Conservation (phyloP, 2,888 invertebrate genomes). For the Cosmia trapezina region DNA sequence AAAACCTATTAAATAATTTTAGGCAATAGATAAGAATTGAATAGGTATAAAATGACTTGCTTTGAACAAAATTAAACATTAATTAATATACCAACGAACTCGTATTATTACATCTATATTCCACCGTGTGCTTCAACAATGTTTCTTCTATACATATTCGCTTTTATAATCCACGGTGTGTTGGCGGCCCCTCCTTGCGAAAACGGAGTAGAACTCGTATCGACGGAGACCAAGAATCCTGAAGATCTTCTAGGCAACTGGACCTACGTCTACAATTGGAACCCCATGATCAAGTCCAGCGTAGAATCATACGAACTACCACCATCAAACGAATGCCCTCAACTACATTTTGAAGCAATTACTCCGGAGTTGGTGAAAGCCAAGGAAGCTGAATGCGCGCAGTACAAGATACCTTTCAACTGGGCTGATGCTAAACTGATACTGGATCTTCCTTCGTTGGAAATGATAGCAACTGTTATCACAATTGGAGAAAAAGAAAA, state of each 20-base stretch:
- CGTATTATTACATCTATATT: background rate
- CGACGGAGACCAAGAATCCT: slow-evolving; percentile 4
- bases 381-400: slow-evolving; percentile 35
- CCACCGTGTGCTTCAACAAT: background rate
- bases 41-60: slow-evolving; percentile 30
- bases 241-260: slow-evolving; percentile 46
- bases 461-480: background rate
- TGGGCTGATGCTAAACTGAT: slow-evolving; percentile 50
- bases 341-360: slow-evolving; percentile 21
- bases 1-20: slow-evolving; percentile 10
- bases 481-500: slow-evolving; percentile 37
- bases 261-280: slow-evolving; percentile 47
- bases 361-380: slow-evolving; percentile 14
- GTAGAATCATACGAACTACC: background rate
- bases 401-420: slow-evolving; percentile 37
- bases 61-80: background rate
- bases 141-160: too few species aligned
- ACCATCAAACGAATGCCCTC: slow-evolving; percentile 22
- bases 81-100: slow-evolving; percentile 9
- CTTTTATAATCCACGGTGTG: too few species aligned
- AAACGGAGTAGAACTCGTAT: too few species aligned
- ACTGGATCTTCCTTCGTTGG: slow-evolving; percentile 17
- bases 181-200: too few species aligned
- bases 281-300: slow-evolving; percentile 8
- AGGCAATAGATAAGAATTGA: slow-evolving; percentile 4